phyloP scores from a whole-genome alignment of 2,113 vertebrate genomes.

The Drymodes brunneopygia region DNA sequence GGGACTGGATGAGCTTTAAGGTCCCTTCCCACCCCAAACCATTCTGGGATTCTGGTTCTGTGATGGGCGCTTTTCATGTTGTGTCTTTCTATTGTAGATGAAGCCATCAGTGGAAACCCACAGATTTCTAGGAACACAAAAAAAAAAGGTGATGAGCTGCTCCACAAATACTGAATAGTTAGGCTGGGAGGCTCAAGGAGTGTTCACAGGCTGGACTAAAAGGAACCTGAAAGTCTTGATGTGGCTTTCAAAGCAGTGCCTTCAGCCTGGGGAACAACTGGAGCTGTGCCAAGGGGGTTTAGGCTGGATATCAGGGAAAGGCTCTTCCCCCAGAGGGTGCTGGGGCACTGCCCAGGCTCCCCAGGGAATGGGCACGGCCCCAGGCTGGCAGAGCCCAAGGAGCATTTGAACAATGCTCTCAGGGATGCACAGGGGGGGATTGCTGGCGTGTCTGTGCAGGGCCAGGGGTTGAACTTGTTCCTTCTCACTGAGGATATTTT shows the following conservation, averaged over 20 bases:
- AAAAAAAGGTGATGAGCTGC: not conserved
- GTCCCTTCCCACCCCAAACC: not conserved
- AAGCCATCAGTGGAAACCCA: not conserved
- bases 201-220: not conserved
- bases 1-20: fast-evolving
- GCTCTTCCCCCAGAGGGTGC: not conserved
- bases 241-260: not conserved
- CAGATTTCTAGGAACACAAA: not conserved
- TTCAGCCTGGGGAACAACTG: not conserved
- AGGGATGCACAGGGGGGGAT: not conserved
- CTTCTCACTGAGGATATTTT: not conserved
- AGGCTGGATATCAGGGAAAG: fast-evolving
- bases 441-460: not conserved
- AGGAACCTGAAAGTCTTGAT: not conserved
- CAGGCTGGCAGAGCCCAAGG: not conserved
- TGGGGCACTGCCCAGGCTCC: not conserved
- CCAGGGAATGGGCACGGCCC: not conserved
- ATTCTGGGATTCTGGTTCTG: not conserved
- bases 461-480: fast-evolving
- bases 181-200: not conserved
- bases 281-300: fast-evolving
- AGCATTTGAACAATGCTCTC: fast-evolving
- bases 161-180: not conserved
- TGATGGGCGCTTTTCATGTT: not conserved
- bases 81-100: not conserved